Conservation (phyloP, 2,113 vertebrate genomes). For the Kryptolebias marmoratus region DNA sequence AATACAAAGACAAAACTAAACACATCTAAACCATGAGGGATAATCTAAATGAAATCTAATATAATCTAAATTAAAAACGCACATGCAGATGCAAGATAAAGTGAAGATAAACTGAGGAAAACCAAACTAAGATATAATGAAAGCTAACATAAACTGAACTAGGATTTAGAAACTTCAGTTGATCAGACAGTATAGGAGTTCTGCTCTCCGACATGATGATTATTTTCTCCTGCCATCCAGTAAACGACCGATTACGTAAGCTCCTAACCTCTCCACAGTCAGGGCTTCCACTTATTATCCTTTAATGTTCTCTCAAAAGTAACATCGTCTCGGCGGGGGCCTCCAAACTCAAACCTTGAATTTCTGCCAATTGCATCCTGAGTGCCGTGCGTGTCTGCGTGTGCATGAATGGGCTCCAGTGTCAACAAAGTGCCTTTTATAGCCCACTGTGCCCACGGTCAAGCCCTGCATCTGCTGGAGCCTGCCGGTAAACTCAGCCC, state of each 20-base stretch:
- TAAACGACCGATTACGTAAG: background rate
- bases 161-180: too few species aligned
- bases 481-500: background rate
- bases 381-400: background rate
- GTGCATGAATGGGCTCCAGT: background rate
- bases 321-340: background rate
- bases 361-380: background rate
- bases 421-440: slow-evolving; percentile 17
- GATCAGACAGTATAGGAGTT: too few species aligned
- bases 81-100: too few species aligned
- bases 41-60: too few species aligned
- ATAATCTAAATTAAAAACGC: too few species aligned
- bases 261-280: background rate
- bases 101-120: too few species aligned
- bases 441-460: background rate
- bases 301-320: slow-evolving; percentile 2
- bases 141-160: too few species aligned
- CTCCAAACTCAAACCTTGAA: slow-evolving; percentile 6
- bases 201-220: too few species aligned
- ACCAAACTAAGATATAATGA: too few species aligned
- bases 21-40: too few species aligned
- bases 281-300: background rate
- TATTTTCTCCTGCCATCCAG: too few species aligned
- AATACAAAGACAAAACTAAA: too few species aligned
- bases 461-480: background rate